Conservation (phyloP, 2,888 invertebrate genomes). For the Lasioglossum marginatum region DNA sequence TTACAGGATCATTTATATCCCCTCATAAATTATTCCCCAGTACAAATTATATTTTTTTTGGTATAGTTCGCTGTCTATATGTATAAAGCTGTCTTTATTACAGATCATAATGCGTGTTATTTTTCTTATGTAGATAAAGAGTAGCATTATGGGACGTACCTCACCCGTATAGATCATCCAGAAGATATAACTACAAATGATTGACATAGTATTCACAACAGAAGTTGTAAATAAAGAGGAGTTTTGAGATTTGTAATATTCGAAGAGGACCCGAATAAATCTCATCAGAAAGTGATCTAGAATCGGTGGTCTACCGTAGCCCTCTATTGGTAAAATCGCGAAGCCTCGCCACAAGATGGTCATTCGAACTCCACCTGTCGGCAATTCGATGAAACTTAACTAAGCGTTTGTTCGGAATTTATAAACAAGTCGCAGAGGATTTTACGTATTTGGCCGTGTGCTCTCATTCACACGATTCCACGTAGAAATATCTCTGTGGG, state of each 20-base stretch:
- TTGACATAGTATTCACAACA: not conserved
- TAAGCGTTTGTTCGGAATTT: not conserved
- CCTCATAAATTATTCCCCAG: not conserved
- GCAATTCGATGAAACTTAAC: not conserved
- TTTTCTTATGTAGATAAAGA: not conserved
- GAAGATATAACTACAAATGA: not conserved
- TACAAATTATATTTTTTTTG: too few relatives aligned
- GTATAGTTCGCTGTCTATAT: not conserved
- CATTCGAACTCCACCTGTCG: conserved; percentile 41
- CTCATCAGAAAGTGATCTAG: not conserved
- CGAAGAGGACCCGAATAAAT: not conserved
- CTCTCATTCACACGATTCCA: not conserved
- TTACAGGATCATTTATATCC: not conserved
- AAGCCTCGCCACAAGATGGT: not conserved
- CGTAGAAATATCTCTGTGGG: not conserved
- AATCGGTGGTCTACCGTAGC: not conserved
- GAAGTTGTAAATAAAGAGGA: not conserved
- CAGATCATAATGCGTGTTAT: not conserved
- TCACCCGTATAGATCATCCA: not conserved
- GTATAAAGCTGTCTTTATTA: too few relatives aligned
- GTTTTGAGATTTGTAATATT: not conserved
- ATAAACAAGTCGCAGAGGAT: not conserved
- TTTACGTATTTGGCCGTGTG: not conserved
- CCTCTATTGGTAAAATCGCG: conserved; percentile 10
- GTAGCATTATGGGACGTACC: not conserved